phyloP scores from a whole-genome alignment of 2,888 invertebrate genomes.

The Catocala fraxini region DNA sequence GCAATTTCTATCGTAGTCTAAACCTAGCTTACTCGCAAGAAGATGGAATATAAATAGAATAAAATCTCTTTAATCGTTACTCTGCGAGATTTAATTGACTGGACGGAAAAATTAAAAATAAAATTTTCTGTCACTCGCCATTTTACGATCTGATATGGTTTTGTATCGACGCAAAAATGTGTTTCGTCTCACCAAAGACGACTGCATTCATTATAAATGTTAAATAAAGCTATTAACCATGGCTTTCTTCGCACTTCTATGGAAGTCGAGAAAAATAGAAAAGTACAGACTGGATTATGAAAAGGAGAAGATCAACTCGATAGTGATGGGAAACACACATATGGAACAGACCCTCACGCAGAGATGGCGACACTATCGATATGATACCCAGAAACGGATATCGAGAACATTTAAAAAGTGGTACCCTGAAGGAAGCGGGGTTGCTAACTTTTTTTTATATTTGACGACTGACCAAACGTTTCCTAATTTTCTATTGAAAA shows the following conservation, averaged over 20 bases:
- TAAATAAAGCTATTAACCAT: constrained; percentile 60
- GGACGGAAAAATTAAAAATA: not conserved
- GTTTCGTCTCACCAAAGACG: constrained; percentile 35
- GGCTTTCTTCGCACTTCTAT: constrained; percentile 87
- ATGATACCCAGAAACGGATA: constrained; percentile 71
- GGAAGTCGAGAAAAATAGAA: constrained; percentile 86
- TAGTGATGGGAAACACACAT: constrained; percentile 75
- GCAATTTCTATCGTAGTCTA: too few species aligned
- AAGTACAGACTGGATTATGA: constrained; percentile 81
- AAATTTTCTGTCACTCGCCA: constrained; percentile 27
- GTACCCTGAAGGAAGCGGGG: constrained; percentile 73
- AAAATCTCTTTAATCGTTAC: too few species aligned
- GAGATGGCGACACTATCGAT: constrained; percentile 80
- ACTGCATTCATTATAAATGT: constrained; percentile 36
- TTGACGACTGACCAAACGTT: constrained; percentile 81
- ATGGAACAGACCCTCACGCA: constrained; percentile 78
- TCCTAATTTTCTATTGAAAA: constrained; percentile 89
- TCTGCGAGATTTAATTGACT: not conserved
- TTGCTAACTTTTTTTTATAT: constrained; percentile 67
- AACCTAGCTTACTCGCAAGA: too few species aligned
- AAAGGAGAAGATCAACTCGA: constrained; percentile 87
- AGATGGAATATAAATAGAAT: too few species aligned
- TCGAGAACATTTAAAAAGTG: constrained; percentile 69
- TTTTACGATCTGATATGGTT: constrained; percentile 22
- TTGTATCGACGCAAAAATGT: constrained; percentile 37